Percentiles rank a stretch among this genome's conserved stretches.
Conservation (phyloP, 2,797 vertebrate species). For the Gephyroberyx darwinii region DNA sequence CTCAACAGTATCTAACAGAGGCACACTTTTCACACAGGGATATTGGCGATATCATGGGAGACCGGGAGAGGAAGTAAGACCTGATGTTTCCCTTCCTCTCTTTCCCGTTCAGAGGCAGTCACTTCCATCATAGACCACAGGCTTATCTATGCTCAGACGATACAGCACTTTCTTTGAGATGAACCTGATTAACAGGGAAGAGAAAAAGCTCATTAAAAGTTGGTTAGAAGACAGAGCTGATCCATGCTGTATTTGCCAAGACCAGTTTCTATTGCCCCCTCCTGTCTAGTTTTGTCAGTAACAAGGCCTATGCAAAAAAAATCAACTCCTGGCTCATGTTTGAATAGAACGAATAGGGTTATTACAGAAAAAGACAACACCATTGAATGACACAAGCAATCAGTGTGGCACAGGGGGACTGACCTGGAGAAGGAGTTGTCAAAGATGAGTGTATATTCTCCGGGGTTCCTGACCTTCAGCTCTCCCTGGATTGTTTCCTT, state of each 20-base stretch:
- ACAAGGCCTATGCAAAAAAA: background rate
- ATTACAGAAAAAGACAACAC: no score
- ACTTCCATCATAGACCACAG: constrained; percentile 88
- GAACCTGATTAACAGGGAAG: constrained; percentile 81
- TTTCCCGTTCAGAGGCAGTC: constrained; percentile 79
- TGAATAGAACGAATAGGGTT: background rate
- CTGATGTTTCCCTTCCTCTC: background rate
- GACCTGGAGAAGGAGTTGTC: constrained; percentile 99
- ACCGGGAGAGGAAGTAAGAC: background rate
- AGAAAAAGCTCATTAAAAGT: background rate
- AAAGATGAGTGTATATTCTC: constrained; percentile 92
- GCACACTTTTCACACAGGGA: constrained; percentile 9
- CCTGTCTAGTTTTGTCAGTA: background rate
- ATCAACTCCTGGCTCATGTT: background rate
- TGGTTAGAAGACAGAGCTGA: background rate
- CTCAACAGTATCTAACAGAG: constrained; percentile 1
- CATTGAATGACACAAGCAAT: background rate
- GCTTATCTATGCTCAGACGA: constrained; percentile 87
- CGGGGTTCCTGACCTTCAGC: constrained; percentile 88
- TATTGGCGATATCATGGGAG: background rate
- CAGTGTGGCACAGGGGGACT: constrained; percentile 26
- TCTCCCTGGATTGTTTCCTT: constrained; percentile 93
- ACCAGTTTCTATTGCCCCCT: background rate
- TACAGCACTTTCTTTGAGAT: constrained; percentile 96
- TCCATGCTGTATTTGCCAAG: background rate